Evolutionary conservation across 2,113 vertebrate genomes (phyloP).

Genomic region (Ammodytes marinus): DNA sequence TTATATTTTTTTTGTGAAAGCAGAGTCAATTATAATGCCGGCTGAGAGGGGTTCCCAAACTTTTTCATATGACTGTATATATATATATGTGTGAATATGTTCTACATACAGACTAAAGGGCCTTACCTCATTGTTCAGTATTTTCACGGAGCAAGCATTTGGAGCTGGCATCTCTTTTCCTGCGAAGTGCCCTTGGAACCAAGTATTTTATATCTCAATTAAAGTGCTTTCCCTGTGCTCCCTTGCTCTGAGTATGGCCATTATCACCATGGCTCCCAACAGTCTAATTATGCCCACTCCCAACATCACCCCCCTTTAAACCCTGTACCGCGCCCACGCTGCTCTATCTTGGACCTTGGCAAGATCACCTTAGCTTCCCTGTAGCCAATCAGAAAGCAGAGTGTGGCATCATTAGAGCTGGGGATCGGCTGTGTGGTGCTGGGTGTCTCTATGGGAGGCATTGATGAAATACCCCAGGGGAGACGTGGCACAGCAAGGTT

Average conservation of each 20-base stretch:
- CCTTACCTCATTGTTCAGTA: slow-evolving; percentile 57
- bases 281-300: slow-evolving; percentile 78
- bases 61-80: too few species aligned
- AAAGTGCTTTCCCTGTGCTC: slow-evolving; percentile 77
- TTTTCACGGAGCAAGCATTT: slow-evolving; percentile 73
- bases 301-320: slow-evolving; percentile 47
- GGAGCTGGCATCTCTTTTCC: slow-evolving; percentile 66
- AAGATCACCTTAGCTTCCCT: slow-evolving; percentile 66
- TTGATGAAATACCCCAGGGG: slow-evolving; percentile 69
- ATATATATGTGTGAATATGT: slow-evolving; percentile 32
- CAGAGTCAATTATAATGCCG: too few species aligned
- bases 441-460: slow-evolving; percentile 67
- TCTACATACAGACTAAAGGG: slow-evolving; percentile 53
- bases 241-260: slow-evolving; percentile 69
- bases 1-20: too few species aligned
- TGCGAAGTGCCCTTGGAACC: slow-evolving; percentile 76
- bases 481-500: slow-evolving; percentile 65
- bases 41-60: too few species aligned
- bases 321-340: slow-evolving; percentile 52
- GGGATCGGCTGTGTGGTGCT: slow-evolving; percentile 46
- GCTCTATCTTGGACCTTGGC: slow-evolving; percentile 65
- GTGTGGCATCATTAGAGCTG: slow-evolving; percentile 46
- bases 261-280: slow-evolving; percentile 82
- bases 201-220: slow-evolving; percentile 80
- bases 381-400: slow-evolving; percentile 65